Percentiles rank a stretch among this genome's conserved stretches.
These are phyloP conservation scores for Caenorhabditis imperialis DNA, from an alignment of 2,888 invertebrate genomes.

Conservation along the genomic window DNA sequence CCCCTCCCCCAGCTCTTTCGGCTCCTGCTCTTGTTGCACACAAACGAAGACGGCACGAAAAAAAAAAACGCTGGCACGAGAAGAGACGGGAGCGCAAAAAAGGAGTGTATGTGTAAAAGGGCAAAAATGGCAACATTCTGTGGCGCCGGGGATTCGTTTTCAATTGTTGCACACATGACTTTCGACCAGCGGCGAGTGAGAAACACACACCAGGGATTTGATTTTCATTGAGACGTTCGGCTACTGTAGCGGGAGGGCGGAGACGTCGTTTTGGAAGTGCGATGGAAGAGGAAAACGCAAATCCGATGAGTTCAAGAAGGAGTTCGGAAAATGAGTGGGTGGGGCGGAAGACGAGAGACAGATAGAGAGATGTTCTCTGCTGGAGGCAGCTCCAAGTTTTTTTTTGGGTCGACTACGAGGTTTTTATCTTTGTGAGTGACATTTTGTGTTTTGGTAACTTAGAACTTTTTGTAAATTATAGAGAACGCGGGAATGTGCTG, in stretches of 20 bases:
- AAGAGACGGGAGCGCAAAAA: neutral
- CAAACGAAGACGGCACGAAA: conserved; percentile 20
- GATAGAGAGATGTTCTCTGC: too few relatives aligned
- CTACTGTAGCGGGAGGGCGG: conserved; percentile 25
- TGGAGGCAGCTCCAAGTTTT: too few relatives aligned
- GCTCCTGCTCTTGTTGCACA: conserved; percentile 39
- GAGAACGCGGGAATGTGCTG: too few relatives aligned
- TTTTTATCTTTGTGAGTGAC: too few relatives aligned
- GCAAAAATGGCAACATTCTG: conserved; percentile 45
- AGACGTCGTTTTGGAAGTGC: too few relatives aligned
- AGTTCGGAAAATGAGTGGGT: neutral
- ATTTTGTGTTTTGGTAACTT: too few relatives aligned
- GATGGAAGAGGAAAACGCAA: too few relatives aligned
- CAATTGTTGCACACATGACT: conserved; percentile 23
- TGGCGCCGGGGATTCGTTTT: conserved; percentile 39
- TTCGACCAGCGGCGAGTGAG: too few relatives aligned
- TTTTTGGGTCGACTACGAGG: too few relatives aligned
- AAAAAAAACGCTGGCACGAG: conserved; percentile 16
- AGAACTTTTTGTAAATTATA: too few relatives aligned
- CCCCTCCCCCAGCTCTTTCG: conserved; percentile 11
- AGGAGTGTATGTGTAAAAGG: conserved; percentile 36
- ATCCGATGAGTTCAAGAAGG: conserved; percentile 1
- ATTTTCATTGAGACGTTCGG: too few relatives aligned
- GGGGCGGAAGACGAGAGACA: too few relatives aligned
- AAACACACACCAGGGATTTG: neutral